Conservation (phyloP, 2,888 invertebrate species). For the Lasioglossum oenotherae region DNA sequence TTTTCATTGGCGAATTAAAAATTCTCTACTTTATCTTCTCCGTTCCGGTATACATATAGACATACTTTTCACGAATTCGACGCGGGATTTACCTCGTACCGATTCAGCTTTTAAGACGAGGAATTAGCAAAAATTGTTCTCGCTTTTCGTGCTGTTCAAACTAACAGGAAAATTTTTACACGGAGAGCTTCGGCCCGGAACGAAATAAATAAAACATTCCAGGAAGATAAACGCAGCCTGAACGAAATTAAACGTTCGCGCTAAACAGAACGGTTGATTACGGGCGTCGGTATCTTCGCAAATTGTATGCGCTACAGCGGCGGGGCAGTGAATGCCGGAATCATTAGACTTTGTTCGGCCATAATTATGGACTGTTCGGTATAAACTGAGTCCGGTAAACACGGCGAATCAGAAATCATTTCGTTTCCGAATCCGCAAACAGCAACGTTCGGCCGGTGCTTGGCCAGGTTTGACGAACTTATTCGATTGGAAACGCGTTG, state of each 20-base stretch:
- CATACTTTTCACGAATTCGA: neutral
- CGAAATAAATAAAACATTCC: neutral
- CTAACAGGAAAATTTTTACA: neutral
- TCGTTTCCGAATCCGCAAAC: neutral
- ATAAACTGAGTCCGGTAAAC: neutral
- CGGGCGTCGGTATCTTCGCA: neutral
- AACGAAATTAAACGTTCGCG: neutral
- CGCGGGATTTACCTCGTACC: neutral
- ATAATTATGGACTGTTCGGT: slow-evolving; percentile 7
- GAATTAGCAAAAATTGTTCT: neutral
- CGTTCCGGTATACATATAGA: neutral
- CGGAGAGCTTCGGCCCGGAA: neutral
- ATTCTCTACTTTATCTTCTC: neutral
- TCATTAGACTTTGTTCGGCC: slow-evolving; percentile 9
- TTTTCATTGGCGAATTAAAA: neutral
- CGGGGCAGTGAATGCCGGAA: neutral
- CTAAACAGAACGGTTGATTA: neutral
- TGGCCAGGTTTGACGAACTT: slow-evolving; percentile 1
- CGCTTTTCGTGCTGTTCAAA: neutral
- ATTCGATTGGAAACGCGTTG: neutral
- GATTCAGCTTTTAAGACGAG: neutral
- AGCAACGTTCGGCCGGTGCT: neutral
- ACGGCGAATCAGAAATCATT: neutral
- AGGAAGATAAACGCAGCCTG: neutral
- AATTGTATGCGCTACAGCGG: neutral